A percentile compares a stretch with the other conserved stretches of the same genome.
Evolutionary conservation across 2,797 vertebrate genomes (phyloP).

Genomic region (Gymnoscopelus microlampas): DNA sequence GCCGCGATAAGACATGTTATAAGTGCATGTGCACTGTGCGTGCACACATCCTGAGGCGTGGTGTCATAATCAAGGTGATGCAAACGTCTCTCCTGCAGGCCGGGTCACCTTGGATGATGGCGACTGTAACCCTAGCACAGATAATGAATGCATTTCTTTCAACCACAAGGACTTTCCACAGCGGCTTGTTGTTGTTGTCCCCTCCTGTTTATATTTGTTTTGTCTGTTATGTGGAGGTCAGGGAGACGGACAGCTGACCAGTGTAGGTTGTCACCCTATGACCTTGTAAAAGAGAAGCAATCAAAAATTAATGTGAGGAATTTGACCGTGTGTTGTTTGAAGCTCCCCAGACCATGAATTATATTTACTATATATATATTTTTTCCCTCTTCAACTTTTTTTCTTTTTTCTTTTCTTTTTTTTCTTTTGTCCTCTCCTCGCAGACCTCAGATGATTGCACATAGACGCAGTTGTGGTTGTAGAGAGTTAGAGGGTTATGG

Average conservation of each 20-base stretch:
- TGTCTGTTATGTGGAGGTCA: slow-evolving; percentile 43
- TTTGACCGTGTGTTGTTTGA: slow-evolving; percentile 65
- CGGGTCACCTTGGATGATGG: slow-evolving; percentile 37
- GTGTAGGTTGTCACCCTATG: slow-evolving; percentile 71
- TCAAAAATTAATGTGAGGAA: slow-evolving; percentile 81
- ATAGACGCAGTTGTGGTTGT: slow-evolving; percentile 17
- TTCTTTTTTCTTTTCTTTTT: slow-evolving; percentile 7
- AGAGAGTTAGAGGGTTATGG: background rate
- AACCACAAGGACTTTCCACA: slow-evolving; percentile 29
- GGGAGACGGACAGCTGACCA: slow-evolving; percentile 37
- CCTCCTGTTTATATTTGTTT: slow-evolving; percentile 33
- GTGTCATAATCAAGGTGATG: background rate
- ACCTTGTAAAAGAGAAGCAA: slow-evolving; percentile 81
- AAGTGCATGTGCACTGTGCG: background rate
- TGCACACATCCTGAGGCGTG: background rate
- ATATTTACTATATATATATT: slow-evolving; percentile 47
- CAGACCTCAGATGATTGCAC: background rate
- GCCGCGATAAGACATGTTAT: background rate
- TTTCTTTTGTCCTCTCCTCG: slow-evolving; percentile 12
- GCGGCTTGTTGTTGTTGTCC: slow-evolving; percentile 2
- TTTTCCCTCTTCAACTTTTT: background rate
- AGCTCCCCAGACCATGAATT: slow-evolving; percentile 63
- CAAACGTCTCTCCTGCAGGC: background rate
- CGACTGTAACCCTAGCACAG: slow-evolving; percentile 39
- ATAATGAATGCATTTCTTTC: slow-evolving; percentile 30